A percentile compares a stretch with the other conserved stretches of the same genome.
phyloP scores from a whole-genome alignment of 2,888 invertebrate genomes.

The Apoderus coryli region DNA sequence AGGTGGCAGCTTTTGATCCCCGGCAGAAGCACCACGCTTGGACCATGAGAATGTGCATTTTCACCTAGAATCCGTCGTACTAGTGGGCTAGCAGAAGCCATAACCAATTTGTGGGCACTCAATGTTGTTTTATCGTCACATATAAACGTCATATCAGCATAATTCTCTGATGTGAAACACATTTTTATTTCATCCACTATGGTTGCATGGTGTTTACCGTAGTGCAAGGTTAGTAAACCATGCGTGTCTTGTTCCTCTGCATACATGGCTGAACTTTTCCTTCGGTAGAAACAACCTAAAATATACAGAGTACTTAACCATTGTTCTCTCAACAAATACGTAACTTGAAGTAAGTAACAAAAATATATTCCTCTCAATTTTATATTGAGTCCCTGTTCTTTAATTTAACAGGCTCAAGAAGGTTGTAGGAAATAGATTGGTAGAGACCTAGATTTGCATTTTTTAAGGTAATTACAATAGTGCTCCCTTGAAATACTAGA shows the following conservation, averaged over 20 bases:
- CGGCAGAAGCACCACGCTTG: conserved; percentile 70
- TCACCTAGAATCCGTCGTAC: conserved; percentile 65
- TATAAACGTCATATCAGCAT: conserved; percentile 73
- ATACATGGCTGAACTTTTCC: conserved; percentile 37
- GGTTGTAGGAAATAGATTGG: too few relatives aligned
- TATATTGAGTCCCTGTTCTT: too few relatives aligned
- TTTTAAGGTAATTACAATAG: too few relatives aligned
- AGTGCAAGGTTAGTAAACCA: conserved; percentile 77
- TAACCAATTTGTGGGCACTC: conserved; percentile 70
- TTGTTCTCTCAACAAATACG: too few relatives aligned
- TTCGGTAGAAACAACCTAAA: conserved; percentile 25
- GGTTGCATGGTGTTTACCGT: conserved; percentile 87
- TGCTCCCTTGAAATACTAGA: too few relatives aligned
- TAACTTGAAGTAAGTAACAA: too few relatives aligned
- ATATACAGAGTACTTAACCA: too few relatives aligned
- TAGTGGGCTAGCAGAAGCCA: conserved; percentile 77
- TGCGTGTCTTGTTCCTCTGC: conserved; percentile 40
- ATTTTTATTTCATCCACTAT: conserved; percentile 81
- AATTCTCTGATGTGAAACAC: conserved; percentile 75
- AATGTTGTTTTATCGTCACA: conserved; percentile 73
- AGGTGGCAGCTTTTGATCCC: conserved; percentile 68
- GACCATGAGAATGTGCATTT: conserved; percentile 51
- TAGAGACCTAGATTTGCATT: too few relatives aligned
- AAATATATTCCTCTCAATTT: too few relatives aligned
- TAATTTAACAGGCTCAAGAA: too few relatives aligned